Percentiles rank a stretch among this genome's conserved stretches.
These are phyloP conservation scores for Xiphophorus couchianus DNA, from an alignment of 2,113 vertebrate species.

Conservation along the genomic window DNA sequence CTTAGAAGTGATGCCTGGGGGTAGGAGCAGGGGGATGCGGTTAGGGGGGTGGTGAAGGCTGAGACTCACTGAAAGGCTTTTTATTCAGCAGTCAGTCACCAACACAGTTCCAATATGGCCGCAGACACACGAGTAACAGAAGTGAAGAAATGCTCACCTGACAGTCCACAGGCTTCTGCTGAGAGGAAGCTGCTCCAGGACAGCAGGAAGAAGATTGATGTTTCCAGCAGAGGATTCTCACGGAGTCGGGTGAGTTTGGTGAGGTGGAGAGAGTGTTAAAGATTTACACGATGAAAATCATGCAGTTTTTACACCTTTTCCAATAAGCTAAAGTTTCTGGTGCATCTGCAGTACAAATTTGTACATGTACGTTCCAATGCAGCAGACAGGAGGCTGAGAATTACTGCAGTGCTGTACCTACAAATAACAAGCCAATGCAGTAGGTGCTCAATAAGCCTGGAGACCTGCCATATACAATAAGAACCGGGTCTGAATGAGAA, in stretches of 20 bases:
- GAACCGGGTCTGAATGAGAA: conserved; percentile 15
- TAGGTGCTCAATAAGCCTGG: conserved; percentile 16
- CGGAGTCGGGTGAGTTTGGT: conserved; percentile 87
- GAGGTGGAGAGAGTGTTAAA: conserved; percentile 83
- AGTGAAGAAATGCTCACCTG: conserved; percentile 74
- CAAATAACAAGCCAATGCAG: conserved; percentile 19
- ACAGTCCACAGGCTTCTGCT: conserved; percentile 84
- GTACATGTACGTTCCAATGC: not conserved
- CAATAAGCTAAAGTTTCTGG: not conserved
- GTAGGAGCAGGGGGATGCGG: not conserved
- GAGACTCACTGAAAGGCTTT: conserved; percentile 34
- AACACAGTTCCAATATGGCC: not conserved
- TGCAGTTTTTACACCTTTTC: conserved; percentile 2
- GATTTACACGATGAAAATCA: conserved; percentile 54
- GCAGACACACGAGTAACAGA: conserved; percentile 18
- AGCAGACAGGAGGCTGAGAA: conserved; percentile 7
- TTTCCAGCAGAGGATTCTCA: conserved; percentile 87
- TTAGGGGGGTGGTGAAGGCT: not conserved
- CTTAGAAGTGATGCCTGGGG: conserved; percentile 17
- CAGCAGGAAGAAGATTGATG: conserved; percentile 85
- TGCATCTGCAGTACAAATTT: conserved; percentile 3
- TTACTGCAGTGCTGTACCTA: not conserved
- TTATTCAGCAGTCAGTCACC: conserved; percentile 13
- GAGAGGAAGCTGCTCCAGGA: conserved; percentile 90
- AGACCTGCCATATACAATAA: conserved; percentile 8